These are phyloP conservation scores for Thalassaphorura encarpata DNA, from an alignment of 1,140 invertebrate genomes.

Conservation along the genomic window DNA sequence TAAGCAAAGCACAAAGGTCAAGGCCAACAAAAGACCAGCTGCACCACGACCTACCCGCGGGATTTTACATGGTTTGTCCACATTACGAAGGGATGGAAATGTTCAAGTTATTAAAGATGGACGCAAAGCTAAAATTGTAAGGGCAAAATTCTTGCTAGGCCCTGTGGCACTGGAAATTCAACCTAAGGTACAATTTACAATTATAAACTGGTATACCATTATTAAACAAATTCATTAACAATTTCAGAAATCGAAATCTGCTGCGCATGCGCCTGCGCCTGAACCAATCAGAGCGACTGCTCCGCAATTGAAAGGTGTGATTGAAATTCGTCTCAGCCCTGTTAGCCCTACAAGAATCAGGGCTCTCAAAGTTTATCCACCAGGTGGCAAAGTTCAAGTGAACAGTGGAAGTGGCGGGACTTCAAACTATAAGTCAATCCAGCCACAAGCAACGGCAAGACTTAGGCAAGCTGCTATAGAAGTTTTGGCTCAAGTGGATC, in stretches of 20 bases:
- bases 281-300: conserved; percentile 26
- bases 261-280: too few species aligned
- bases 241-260: too few species aligned
- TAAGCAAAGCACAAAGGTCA: too few species aligned
- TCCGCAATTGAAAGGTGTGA: conserved; percentile 23
- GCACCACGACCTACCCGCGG: conserved; percentile 19
- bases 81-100: conserved; percentile 22
- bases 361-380: conserved; percentile 24
- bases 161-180: conserved; percentile 31
- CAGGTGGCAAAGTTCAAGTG: too few species aligned
- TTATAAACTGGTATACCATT: too few species aligned
- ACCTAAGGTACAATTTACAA: too few species aligned
- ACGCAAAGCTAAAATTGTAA: conserved; percentile 15
- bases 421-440: conserved; percentile 24
- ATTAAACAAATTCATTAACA: too few species aligned
- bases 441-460: conserved; percentile 23
- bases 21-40: too few species aligned
- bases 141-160: conserved; percentile 25
- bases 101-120: conserved; percentile 25
- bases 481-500: conserved; percentile 26
- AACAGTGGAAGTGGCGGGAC: neutral
- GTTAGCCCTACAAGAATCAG: conserved; percentile 23
- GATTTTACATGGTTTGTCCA: conserved; percentile 28
- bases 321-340: conserved; percentile 26
- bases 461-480: conserved; percentile 26